Conservation (phyloP, 2,113 vertebrate genomes). For the Nothobranchius furzeri region DNA sequence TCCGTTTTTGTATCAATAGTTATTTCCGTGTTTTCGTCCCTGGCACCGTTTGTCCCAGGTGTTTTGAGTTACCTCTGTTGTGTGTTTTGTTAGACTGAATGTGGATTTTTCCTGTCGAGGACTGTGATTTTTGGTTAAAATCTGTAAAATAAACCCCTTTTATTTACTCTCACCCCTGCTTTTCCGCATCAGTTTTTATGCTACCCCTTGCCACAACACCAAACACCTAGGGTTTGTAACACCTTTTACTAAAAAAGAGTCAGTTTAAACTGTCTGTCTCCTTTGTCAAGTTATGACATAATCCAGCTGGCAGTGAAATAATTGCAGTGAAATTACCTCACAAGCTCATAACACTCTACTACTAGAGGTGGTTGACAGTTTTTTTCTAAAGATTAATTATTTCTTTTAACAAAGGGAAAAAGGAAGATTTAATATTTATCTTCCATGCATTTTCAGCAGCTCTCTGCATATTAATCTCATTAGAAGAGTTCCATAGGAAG, state of each 20-base stretch:
- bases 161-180: too few relatives aligned
- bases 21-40: too few relatives aligned
- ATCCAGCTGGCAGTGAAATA: conserved; percentile 18
- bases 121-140: too few relatives aligned
- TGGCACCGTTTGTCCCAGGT: too few relatives aligned
- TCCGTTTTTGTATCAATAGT: too few relatives aligned
- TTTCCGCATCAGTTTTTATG: too few relatives aligned
- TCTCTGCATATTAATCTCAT: conserved; percentile 74
- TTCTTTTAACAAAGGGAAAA: conserved; percentile 26
- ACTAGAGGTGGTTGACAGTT: conserved; percentile 7
- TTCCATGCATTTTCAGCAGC: conserved; percentile 52
- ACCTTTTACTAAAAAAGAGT: conserved; percentile 11
- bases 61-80: too few relatives aligned
- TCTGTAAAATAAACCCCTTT: too few relatives aligned
- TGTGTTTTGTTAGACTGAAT: too few relatives aligned
- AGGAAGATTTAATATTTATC: conserved; percentile 45
- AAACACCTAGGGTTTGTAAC: too few relatives aligned
- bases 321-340: conserved; percentile 31
- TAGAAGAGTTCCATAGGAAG: conserved; percentile 69
- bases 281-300: conserved; percentile 19
- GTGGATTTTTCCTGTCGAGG: too few relatives aligned
- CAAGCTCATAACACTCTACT: conserved; percentile 18
- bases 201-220: too few relatives aligned
- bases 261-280: not conserved
- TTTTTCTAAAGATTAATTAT: conserved; percentile 11